phyloP scores from a whole-genome alignment of 2,888 invertebrate species.

The Lysandra coridon region DNA sequence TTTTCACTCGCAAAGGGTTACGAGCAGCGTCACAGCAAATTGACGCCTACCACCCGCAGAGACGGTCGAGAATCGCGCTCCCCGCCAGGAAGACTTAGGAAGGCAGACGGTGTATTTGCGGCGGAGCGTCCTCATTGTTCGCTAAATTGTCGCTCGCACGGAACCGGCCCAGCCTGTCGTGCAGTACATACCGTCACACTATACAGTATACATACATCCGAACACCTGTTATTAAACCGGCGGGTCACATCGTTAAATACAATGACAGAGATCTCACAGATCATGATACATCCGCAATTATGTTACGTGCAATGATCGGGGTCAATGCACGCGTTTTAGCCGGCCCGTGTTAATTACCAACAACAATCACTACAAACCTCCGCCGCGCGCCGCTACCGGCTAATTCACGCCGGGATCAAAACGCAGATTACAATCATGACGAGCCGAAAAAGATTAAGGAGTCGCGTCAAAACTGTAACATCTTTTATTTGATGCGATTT shows the following conservation, averaged over 20 bases:
- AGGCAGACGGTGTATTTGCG: constrained; percentile 72
- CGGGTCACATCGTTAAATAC: constrained; percentile 72
- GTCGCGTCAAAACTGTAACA: constrained; percentile 56
- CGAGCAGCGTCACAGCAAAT: constrained; percentile 43
- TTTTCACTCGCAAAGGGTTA: constrained; percentile 66
- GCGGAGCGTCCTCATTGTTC: constrained; percentile 78
- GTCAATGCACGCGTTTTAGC: constrained; percentile 15
- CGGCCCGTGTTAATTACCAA: constrained; percentile 47
- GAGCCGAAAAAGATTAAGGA: constrained; percentile 38
- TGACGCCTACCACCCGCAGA: constrained; percentile 44
- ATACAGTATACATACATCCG: constrained; percentile 74
- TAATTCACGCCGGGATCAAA: neutral
- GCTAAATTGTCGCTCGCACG: constrained; percentile 80
- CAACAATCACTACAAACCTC: constrained; percentile 36
- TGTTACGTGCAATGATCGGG: constrained; percentile 50
- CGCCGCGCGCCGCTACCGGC: neutral
- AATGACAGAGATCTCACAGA: constrained; percentile 70
- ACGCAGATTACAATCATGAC: constrained; percentile 40
- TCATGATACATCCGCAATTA: constrained; percentile 69
- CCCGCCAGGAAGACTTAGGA: constrained; percentile 59
- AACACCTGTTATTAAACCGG: constrained; percentile 79
- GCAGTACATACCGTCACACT: constrained; percentile 75
- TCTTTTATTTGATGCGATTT: constrained; percentile 60
- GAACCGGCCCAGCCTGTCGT: constrained; percentile 77
- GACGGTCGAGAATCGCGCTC: constrained; percentile 49